Evolutionary conservation across 1,140 invertebrate species (phyloP), one percentile per base, ranked within the genome.

Genomic region (Camponotus pennsylvanicus): DNA sequence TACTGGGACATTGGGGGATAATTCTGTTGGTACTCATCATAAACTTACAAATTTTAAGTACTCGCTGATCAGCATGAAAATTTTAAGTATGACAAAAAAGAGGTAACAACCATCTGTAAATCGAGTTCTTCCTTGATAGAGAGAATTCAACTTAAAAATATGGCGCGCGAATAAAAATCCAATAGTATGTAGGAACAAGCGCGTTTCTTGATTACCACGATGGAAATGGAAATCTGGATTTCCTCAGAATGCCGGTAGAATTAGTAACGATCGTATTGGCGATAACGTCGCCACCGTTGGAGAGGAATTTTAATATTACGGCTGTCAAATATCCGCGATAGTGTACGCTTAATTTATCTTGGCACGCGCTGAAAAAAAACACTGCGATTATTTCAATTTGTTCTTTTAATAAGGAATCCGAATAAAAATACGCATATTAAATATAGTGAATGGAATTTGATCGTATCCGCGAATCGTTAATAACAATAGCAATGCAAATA

Each of bases 291-390:
- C 69, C 55, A 49, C 3, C 80, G 80, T 64, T 76, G 59, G 57
- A 40, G 21, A 78, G 75, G 82, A 85, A 85, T 85, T 85, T 85
- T 78, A 85, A 85, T 85, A 77, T 85, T 59, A 61, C 61, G 45
- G 77, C 37, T 78, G 63, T 67, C 70, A 78, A 85, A 78, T 15
- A 61, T 42, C 71, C 45, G 49, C 55, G 73, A 66, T 45, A 67
- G 77, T 55, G 82, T 73, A 32, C 21, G 82, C 71, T 85, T 78
- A 52, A 85, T 85, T 32, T 75, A 66, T 63, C 82, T 27, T 6
- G 45, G 37, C 42, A 27, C n/a, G 45, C 18, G 45, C 11, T 7
- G 59, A 9, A 40, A 64, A 66, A 9, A 40, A 64, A 66, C 59
- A 32, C 32, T 21, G 55, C 79, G 79, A 83, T 83, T 83, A 83